Percentiles rank a stretch among this genome's conserved stretches.
phyloP scores from a whole-genome alignment of 2,797 vertebrate species.

The Labroides dimidiatus region DNA sequence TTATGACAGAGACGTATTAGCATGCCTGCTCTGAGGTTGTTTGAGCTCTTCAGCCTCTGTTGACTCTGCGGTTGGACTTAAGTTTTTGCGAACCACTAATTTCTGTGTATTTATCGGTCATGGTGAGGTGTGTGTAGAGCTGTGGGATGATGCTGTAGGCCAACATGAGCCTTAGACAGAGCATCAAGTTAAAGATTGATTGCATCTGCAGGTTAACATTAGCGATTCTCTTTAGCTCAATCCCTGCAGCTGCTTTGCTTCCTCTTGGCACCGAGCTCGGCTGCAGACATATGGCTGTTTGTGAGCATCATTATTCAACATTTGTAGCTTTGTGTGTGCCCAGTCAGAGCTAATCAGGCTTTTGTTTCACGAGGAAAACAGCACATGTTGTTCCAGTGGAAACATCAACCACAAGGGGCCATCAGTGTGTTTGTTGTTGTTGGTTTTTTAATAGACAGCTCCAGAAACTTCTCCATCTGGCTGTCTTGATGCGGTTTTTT shows the following conservation, averaged over 20 bases:
- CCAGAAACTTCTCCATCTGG: slow-evolving; percentile 2
- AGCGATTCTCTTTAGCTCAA: neutral
- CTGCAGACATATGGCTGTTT: slow-evolving; percentile 21
- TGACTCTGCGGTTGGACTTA: slow-evolving; percentile 25
- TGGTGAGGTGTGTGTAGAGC: neutral
- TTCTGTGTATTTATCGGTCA: slow-evolving; percentile 1
- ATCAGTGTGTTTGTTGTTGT: neutral
- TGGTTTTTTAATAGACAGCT: slow-evolving; percentile 3
- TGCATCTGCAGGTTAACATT: neutral
- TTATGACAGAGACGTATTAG: too few species aligned
- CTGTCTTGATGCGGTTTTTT: neutral
- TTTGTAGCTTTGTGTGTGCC: slow-evolving; percentile 14
- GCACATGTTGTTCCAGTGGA: neutral
- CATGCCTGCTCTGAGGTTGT: slow-evolving; percentile 7
- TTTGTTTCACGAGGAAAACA: slow-evolving; percentile 14
- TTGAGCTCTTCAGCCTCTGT: slow-evolving; percentile 22
- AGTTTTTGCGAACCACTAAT: slow-evolving; percentile 14
- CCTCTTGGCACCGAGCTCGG: slow-evolving; percentile 2
- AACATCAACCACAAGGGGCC: neutral
- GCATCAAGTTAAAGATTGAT: neutral
- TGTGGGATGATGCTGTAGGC: neutral
- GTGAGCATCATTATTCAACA: slow-evolving; percentile 24
- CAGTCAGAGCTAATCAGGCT: slow-evolving; percentile 8
- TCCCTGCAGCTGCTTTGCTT: neutral
- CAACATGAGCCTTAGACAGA: neutral